A percentile compares a stretch with the other conserved stretches of the same genome.
Conservation (phyloP, 1,140 invertebrate genomes). For the Drosophila kikkawai region DNA sequence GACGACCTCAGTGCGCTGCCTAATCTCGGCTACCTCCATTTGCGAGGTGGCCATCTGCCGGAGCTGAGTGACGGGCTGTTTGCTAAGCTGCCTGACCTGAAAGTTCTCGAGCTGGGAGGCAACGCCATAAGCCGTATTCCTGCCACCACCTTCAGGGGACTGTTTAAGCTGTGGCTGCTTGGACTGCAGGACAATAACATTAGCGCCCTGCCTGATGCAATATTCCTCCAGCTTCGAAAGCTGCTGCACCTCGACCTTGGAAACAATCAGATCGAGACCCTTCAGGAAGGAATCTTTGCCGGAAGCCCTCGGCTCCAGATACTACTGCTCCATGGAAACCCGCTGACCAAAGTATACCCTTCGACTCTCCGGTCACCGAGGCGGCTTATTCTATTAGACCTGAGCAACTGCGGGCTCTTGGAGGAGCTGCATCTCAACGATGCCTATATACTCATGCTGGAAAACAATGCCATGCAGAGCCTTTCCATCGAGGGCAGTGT, state of each 20-base stretch:
- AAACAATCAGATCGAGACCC: constrained; percentile 42
- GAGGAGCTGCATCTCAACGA: constrained; percentile 45
- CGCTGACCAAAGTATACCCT: constrained; percentile 15
- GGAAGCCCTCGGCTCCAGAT: constrained; percentile 54
- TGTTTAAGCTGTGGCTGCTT: constrained; percentile 44
- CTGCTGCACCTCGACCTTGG: constrained; percentile 66
- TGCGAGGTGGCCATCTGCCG: constrained; percentile 48
- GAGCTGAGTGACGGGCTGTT: constrained; percentile 45
- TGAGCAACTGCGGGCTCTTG: constrained; percentile 44
- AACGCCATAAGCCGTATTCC: constrained; percentile 59
- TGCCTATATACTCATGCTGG: constrained; percentile 29
- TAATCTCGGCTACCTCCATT: constrained; percentile 30
- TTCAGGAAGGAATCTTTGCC: constrained; percentile 40
- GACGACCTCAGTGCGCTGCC: constrained; percentile 2
- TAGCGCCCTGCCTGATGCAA: constrained; percentile 1
- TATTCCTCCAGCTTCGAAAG: constrained; percentile 38
- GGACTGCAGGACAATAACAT: constrained; percentile 67
- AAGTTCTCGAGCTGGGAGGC: constrained; percentile 55
- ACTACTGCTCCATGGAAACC: constrained; percentile 59
- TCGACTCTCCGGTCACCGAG: constrained; percentile 26
- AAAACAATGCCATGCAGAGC: constrained; percentile 32
- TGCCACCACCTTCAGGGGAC: constrained; percentile 43
- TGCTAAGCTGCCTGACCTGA: constrained; percentile 24
- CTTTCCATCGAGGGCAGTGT: constrained; percentile 51
- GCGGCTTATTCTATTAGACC: constrained; percentile 48